Evolutionary conservation across 1,140 invertebrate species (phyloP).

Genomic region (Ceratitis capitata): DNA sequence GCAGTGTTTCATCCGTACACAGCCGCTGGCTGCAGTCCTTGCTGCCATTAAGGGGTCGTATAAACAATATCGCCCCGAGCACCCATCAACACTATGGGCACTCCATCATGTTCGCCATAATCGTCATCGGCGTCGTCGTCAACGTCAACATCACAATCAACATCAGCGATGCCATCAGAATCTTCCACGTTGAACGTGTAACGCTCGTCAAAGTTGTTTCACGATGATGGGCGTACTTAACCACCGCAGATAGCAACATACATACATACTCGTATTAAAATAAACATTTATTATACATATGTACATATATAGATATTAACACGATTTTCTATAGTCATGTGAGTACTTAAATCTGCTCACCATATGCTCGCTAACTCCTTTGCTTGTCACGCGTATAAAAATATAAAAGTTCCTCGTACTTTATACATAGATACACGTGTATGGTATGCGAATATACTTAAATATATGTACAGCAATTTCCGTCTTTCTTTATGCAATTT

Average conservation of each 20-base stretch:
- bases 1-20: not conserved
- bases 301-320: not conserved
- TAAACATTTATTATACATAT: not conserved
- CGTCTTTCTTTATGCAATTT: not conserved
- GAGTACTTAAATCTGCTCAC: not conserved
- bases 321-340: not conserved
- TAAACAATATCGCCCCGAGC: not conserved
- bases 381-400: not conserved
- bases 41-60: not conserved
- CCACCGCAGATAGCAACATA: not conserved
- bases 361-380: not conserved
- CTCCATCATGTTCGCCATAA: conserved; percentile 9
- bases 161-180: conserved; percentile 5
- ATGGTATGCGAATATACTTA: no score
- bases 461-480: not conserved
- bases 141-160: not conserved
- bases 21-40: not conserved
- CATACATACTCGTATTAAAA: no score
- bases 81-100: not conserved
- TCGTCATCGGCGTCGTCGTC: not conserved
- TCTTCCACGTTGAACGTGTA: not conserved
- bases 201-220: not conserved
- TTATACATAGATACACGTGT: not conserved
- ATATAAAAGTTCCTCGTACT: not conserved
- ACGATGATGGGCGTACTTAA: not conserved